phyloP scores from a whole-genome alignment of 23 tunicate species.

The Halocynthia aurantium region DNA sequence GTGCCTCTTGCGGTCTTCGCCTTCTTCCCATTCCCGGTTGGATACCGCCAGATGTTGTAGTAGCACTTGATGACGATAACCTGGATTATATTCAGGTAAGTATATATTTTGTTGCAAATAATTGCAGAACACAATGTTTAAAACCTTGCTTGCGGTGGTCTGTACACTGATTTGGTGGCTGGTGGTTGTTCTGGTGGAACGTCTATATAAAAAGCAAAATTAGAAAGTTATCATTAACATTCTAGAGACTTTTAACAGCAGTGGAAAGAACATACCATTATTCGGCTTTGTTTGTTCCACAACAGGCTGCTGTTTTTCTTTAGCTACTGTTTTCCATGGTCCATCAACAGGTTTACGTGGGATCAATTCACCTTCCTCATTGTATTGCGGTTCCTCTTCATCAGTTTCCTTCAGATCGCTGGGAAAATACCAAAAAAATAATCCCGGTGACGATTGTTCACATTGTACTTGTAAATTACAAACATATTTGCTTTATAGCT shows the following conservation, averaged over 20 bases:
- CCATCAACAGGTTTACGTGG: conserved; percentile 77
- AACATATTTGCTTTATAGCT: background rate
- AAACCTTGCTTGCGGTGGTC: conserved; percentile 78
- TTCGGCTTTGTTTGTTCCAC: too few species aligned
- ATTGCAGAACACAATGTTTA: background rate
- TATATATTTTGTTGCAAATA: background rate
- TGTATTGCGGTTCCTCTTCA: conserved; percentile 51
- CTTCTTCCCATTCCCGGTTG: conserved; percentile 24
- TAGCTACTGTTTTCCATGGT: conserved; percentile 53
- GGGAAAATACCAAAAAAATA: background rate
- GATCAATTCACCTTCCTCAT: conserved; percentile 78
- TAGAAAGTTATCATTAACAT: too few species aligned
- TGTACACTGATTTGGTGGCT: conserved; percentile 43
- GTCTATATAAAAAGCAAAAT: background rate
- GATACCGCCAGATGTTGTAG: background rate
- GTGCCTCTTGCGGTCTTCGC: conserved; percentile 55
- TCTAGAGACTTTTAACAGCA: too few species aligned
- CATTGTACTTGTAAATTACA: background rate
- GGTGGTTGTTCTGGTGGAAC: conserved; percentile 21
- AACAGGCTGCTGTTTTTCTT: background rate
- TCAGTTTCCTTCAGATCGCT: conserved; percentile 11
- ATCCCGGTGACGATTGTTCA: background rate
- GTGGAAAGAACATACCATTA: too few species aligned
- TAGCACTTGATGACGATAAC: conserved; percentile 10
- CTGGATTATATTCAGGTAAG: background rate